phyloP scores from a whole-genome alignment of 1,140 invertebrate species.

The Drosophila pachea region DNA sequence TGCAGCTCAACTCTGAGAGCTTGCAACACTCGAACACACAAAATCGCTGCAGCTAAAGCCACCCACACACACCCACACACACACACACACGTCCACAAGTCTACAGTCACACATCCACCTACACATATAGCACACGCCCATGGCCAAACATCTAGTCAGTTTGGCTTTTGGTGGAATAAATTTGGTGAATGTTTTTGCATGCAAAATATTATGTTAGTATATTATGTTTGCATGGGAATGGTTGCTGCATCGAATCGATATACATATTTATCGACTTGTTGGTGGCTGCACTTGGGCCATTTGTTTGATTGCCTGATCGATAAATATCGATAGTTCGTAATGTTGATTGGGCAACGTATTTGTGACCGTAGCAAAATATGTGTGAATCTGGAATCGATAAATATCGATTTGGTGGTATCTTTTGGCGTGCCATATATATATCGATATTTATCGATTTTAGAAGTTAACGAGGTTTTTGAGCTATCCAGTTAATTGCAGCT shows the following conservation, averaged over 20 bases:
- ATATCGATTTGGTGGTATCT: neutral
- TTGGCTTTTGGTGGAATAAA: no score
- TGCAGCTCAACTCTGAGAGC: constrained; percentile 16
- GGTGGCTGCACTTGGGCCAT: no score
- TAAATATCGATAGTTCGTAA: neutral
- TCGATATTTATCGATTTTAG: no score
- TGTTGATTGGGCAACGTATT: neutral
- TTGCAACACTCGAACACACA: constrained; percentile 16
- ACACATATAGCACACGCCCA: neutral
- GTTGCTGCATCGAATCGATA: no score
- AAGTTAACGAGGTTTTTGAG: no score
- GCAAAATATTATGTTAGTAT: no score
- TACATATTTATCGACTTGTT: no score
- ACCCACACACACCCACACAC: constrained; percentile 4
- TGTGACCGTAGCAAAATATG: neutral
- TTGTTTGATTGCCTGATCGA: no score
- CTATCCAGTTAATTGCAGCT: no score
- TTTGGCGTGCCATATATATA: neutral
- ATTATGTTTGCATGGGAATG: no score
- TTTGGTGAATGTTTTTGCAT: no score
- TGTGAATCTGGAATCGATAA: neutral
- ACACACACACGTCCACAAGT: neutral
- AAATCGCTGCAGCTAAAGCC: neutral
- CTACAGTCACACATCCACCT: neutral
- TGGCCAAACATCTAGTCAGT: no score